These are phyloP conservation scores for Zapus hudsonius DNA, from an alignment of 2,113 vertebrate species.

Conservation along the genomic window DNA sequence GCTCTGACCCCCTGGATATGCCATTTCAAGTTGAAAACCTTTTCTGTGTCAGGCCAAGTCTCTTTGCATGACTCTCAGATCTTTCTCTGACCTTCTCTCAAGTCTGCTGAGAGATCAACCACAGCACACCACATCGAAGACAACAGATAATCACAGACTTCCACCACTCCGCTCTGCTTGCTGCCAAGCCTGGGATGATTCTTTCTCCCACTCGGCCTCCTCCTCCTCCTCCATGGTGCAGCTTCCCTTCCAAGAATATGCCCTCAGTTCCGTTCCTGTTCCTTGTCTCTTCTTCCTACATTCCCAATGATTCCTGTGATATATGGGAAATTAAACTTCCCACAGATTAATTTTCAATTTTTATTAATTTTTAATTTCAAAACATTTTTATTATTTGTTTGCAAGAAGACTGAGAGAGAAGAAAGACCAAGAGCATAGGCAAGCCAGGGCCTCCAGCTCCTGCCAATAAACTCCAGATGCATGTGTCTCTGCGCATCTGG, in stretches of 20 bases:
- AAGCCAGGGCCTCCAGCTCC: no score
- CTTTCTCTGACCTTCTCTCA: not conserved
- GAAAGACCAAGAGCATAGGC: no score
- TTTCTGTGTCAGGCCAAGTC: not conserved
- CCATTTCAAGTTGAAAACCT: not conserved
- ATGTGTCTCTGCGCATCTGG: no score
- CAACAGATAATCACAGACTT: not conserved
- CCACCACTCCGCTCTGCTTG: accelerated
- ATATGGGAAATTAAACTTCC: not conserved
- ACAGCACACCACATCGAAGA: not conserved
- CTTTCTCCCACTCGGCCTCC: no score
- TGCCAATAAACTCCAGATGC: no score
- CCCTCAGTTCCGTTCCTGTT: not conserved
- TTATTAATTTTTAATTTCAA: no score
- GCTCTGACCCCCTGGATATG: no score
- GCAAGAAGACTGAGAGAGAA: no score
- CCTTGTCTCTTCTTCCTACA: not conserved
- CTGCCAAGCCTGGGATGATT: accelerated
- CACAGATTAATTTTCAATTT: not conserved
- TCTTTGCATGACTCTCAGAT: not conserved
- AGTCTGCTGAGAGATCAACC: not conserved
- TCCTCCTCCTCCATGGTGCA: not conserved
- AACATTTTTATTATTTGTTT: no score
- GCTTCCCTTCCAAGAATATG: not conserved
- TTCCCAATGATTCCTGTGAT: not conserved